Conservation (phyloP, 2,113 vertebrate genomes). For the Dermatemys mawii region DNA sequence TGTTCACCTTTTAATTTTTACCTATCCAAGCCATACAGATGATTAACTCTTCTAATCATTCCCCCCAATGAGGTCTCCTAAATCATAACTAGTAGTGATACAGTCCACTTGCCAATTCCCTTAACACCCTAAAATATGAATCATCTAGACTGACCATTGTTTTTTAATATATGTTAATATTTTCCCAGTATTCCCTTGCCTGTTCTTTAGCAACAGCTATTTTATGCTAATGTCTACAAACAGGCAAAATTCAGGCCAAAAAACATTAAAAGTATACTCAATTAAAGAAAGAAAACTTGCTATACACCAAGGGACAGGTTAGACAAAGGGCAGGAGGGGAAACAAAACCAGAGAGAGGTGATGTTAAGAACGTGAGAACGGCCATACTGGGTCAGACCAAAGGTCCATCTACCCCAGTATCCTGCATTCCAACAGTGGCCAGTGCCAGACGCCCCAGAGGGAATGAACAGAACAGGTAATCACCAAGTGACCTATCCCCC, state of each 20-base stretch:
- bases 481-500: background rate
- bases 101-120: background rate
- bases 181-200: slow-evolving; percentile 18
- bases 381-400: too few species aligned
- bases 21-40: background rate
- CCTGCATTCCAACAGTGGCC: too few species aligned
- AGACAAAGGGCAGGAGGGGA: background rate
- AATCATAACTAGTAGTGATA: background rate
- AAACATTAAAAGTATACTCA: background rate
- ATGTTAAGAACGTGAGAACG: too few species aligned
- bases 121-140: rapidly evolving
- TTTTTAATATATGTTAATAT: slow-evolving; percentile 12
- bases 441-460: too few species aligned
- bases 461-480: too few species aligned
- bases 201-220: slow-evolving; percentile 39
- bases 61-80: background rate
- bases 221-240: slow-evolving; percentile 42
- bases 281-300: slow-evolving; percentile 47
- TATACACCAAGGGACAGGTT: background rate
- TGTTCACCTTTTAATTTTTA: background rate
- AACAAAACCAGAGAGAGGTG: background rate
- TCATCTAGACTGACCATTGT: background rate
- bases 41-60: background rate
- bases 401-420: too few species aligned
- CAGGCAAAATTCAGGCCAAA: slow-evolving; percentile 54